Evolutionary conservation across 53 echinoderm and acorn worm genomes (phyloP).

Genomic region (Holothuria leucospilota): DNA sequence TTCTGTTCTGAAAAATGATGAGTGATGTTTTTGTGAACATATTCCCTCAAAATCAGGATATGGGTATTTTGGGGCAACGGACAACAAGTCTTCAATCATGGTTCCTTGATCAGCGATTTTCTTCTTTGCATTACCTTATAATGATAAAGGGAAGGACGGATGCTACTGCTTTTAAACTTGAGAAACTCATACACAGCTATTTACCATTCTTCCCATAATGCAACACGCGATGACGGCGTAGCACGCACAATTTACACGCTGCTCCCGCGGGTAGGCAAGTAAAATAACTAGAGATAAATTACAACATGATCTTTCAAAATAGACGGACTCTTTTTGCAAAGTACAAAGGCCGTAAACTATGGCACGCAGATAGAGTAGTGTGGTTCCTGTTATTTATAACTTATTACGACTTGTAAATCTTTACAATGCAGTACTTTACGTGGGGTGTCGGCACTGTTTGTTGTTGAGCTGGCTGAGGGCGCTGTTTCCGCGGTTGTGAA

Average conservation of each 20-base stretch:
- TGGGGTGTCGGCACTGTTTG: slow-evolving; percentile 1
- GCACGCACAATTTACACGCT: slow-evolving; percentile 18
- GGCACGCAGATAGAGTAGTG: not conserved
- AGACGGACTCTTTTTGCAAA: slow-evolving; percentile 19
- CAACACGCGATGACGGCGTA: slow-evolving; percentile 25
- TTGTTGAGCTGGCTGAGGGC: slow-evolving; percentile 29
- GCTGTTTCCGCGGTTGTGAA: not conserved
- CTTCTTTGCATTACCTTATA: too few relatives aligned
- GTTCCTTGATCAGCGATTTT: too few relatives aligned
- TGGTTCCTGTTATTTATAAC: not conserved
- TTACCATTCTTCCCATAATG: slow-evolving; percentile 22
- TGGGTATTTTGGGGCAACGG: too few relatives aligned
- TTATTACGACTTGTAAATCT: slow-evolving; percentile 41
- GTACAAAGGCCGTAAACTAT: slow-evolving; percentile 19
- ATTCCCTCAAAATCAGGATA: too few relatives aligned
- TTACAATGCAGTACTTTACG: slow-evolving; percentile 29
- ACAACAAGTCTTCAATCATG: too few relatives aligned
- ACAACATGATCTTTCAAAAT: slow-evolving; percentile 40
- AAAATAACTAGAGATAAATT: slow-evolving; percentile 35
- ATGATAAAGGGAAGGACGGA: too few relatives aligned
- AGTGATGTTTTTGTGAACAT: too few relatives aligned
- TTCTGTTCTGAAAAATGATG: too few relatives aligned
- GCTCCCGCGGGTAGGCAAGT: slow-evolving; percentile 1
- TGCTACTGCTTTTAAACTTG: too few relatives aligned
- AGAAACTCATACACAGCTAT: not conserved